These are phyloP conservation scores for Drosophila mayri DNA, from an alignment of 1,140 invertebrate genomes.

Conservation along the genomic window DNA sequence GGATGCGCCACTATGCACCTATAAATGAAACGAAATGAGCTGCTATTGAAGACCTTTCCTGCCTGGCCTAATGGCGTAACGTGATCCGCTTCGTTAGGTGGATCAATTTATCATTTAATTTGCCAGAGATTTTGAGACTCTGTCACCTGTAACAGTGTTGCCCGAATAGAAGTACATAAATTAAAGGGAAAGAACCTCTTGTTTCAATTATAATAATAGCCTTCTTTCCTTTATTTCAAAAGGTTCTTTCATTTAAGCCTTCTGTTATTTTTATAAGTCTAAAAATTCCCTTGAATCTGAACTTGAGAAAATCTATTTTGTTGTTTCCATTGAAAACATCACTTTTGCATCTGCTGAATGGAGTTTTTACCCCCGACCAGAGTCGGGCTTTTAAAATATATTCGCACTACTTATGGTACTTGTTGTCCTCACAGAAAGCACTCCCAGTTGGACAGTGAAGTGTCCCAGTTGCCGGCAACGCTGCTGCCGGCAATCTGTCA, in stretches of 20 bases:
- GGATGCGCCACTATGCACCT: conserved; percentile 38
- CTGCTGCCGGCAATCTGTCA: conserved; percentile 41
- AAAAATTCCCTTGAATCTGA: background rate
- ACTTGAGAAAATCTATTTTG: background rate
- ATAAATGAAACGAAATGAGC: conserved; percentile 16
- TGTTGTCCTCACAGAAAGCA: background rate
- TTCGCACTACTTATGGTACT: conserved; percentile 5
- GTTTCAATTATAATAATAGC: conserved; percentile 1
- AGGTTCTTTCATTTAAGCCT: background rate
- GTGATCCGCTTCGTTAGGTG: conserved; percentile 20
- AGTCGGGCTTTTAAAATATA: background rate
- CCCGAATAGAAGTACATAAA: no score
- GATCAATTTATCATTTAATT: conserved; percentile 41
- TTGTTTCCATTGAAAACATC: background rate
- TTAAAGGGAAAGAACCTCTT: no score
- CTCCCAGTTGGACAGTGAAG: background rate
- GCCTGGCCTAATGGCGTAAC: conserved; percentile 10
- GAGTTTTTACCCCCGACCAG: background rate
- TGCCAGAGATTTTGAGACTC: conserved; percentile 2
- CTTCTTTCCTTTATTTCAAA: background rate
- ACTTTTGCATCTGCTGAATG: background rate
- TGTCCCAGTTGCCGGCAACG: conserved; percentile 8
- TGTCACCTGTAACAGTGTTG: background rate
- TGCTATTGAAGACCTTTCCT: conserved; percentile 31
- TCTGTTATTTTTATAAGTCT: background rate